These are phyloP conservation scores for Gastrophysa polygoni DNA, from an alignment of 2,888 invertebrate genomes.

Conservation along the genomic window DNA sequence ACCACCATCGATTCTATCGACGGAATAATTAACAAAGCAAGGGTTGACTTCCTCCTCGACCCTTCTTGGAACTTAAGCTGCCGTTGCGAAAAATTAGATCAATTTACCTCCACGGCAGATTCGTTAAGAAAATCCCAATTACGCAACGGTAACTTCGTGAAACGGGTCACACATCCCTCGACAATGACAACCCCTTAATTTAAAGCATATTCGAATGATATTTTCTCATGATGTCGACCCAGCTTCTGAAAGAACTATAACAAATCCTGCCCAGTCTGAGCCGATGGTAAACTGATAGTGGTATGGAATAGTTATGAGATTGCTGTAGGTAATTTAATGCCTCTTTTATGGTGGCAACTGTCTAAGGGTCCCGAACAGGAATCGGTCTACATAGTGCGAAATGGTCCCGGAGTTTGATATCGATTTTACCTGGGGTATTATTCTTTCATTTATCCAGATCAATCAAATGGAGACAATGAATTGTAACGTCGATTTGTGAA, in stretches of 20 bases:
- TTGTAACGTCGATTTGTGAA: too few relatives aligned
- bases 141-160: constrained; percentile 44
- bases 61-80: constrained; percentile 20
- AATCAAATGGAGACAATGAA: not conserved
- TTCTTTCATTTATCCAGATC: not conserved
- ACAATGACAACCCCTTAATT: constrained; percentile 59
- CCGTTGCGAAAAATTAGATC: constrained; percentile 34
- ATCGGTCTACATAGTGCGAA: not conserved
- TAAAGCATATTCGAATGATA: constrained; percentile 57
- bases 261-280: constrained; percentile 23
- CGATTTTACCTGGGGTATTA: not conserved
- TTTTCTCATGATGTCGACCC: constrained; percentile 53
- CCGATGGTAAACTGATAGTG: constrained; percentile 41
- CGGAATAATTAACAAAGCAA: not conserved
- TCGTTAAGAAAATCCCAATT: constrained; percentile 47
- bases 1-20: not conserved
- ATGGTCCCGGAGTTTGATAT: not conserved
- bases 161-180: constrained; percentile 52
- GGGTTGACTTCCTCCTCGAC: constrained; percentile 5
- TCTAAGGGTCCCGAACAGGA: constrained; percentile 45
- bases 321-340: constrained; percentile 58
- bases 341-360: constrained; percentile 57
- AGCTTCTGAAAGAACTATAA: constrained; percentile 22
- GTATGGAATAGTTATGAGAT: constrained; percentile 50
- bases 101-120: constrained; percentile 39